Conservation (phyloP, 2,888 invertebrate species). For the Palloptera scutellata region DNA sequence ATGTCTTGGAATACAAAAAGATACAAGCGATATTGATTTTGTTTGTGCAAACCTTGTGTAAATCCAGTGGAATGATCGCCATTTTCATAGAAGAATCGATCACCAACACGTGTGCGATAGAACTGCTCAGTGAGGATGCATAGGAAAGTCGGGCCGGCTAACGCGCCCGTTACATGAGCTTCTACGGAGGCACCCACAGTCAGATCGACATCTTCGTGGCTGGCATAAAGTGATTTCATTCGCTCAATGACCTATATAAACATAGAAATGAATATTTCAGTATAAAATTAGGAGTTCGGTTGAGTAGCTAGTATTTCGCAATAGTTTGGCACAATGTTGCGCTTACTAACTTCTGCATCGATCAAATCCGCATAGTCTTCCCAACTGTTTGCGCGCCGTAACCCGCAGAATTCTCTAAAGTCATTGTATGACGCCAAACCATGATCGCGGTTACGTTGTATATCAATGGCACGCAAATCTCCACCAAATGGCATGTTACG, state of each 20-base stretch:
- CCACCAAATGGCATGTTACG: constrained; percentile 77
- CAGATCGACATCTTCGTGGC: constrained; percentile 83
- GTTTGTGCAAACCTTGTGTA: constrained; percentile 66
- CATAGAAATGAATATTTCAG: neutral
- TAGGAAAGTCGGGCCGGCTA: constrained; percentile 86
- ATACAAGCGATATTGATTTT: too few species aligned
- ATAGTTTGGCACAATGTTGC: neutral
- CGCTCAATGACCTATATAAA: constrained; percentile 67
- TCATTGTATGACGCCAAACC: constrained; percentile 82
- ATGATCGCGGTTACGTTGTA: constrained; percentile 88
- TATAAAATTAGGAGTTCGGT: neutral
- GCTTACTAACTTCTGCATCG: constrained; percentile 66
- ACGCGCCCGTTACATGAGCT: constrained; percentile 76
- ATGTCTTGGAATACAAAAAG: too few species aligned
- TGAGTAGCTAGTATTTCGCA: neutral
- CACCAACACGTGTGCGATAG: constrained; percentile 83
- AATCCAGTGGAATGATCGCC: constrained; percentile 71
- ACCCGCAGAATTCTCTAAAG: constrained; percentile 78
- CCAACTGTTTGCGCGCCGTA: constrained; percentile 74
- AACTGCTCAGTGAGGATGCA: constrained; percentile 90
- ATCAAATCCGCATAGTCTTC: constrained; percentile 76
- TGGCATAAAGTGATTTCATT: constrained; percentile 72
- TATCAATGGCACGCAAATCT: constrained; percentile 82
- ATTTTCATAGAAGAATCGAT: constrained; percentile 86
- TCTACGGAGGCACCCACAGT: constrained; percentile 87